Conservation (phyloP, 2,113 vertebrate genomes). For the human (Homo sapiens) region GRCh38 chr12:48441501-48442000, state of each 20-base stretch:
- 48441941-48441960: neutral
- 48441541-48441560: neutral
- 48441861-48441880: neutral
- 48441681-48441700: neutral
- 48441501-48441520: neutral
- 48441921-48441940: neutral
- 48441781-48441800: neutral
- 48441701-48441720: neutral
- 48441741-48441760: neutral
- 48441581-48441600: neutral
- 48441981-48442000: neutral
- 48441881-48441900: neutral
- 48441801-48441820: neutral
- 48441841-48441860: neutral
- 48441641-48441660: neutral
- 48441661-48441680: neutral
- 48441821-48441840: neutral
- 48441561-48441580: too few species aligned
- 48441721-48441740: neutral
- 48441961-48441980: neutral
- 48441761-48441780: neutral
- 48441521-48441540: neutral
- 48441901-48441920: neutral
- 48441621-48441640: neutral
- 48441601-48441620: neutral